Evolutionary conservation across 2,888 invertebrate species (phyloP), one percentile per base, ranked within the genome.

Genomic region (Nephrotoma guestfalica): DNA sequence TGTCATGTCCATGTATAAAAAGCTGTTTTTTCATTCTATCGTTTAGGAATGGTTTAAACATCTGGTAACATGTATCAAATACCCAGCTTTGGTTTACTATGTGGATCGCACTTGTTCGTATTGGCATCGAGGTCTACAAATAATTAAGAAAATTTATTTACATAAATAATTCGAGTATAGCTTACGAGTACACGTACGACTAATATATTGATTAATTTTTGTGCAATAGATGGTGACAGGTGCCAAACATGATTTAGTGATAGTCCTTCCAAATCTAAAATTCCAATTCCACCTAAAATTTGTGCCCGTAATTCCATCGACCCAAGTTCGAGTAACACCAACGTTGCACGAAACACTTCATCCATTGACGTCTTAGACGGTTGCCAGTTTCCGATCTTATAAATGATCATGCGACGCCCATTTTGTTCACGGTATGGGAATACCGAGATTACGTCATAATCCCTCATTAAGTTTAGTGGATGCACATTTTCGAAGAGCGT

Each of bases 11-110:
- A 90, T 97, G 97, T 51, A 91, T 89, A 88, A 90, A 93, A 6
- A 93, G 90, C 83, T 92, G 92, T 30, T 94, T 93, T 11, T 93
- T 93, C 96, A 96, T 96, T 43, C 92, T 90, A 0, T 94, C 91
- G 89, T 94, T 94, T 41, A 97, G 91, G 41, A 97, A 92, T 0
- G 96, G 96, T 89, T 95, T 96, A 91, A 97, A 96, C 18, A 96
- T 94, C 88, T 94, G 94, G 90, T 94, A 96, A 86, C 95, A 94
- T 88, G 95, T 94, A 90, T 96, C 96, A 90, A 96, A 96, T 6
- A 96, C 91, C 96, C 96, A 96, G 0, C 96, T 95, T 90, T 96
- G 95, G 90, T 96, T 95, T 47, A 96, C 93, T 86, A 97, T 93
- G 91, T 97, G 96, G 87, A 96, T 93, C 0, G 96, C 95, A 88